Evolutionary conservation across 2,797 vertebrate genomes (phyloP), one percentile per base, ranked within the genome.

Genomic region (Cirrhinus molitorella): DNA sequence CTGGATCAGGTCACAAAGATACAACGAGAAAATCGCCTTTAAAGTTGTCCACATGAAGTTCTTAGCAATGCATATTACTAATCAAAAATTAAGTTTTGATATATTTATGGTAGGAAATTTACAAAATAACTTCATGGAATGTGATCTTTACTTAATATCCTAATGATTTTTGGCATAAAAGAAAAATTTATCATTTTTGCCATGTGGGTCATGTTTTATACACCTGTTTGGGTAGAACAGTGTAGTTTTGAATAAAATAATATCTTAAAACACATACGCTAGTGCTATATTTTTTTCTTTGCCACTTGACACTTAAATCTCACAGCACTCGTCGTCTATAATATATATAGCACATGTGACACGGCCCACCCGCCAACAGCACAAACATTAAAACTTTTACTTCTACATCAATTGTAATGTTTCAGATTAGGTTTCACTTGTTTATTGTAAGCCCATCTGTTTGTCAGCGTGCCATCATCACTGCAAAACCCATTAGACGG

Each of bases 361-460:
- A 0, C 23, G 53, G 71, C 45, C 45, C 45, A 21, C 47, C 25
- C 5, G 9, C 71, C 28, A 55, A 74, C 71, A 55, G 49, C 21
- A 16, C 51, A 16, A 74, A 57, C 49, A 14, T 40, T 37, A 55
- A 74, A 55, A 74, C 49, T 65, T 65, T 65, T 65, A 4, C 28
- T 28, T 63, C 28, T 34, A 31, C 8, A 1, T 70, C n/a, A 16
- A 8, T 21, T 43, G 59, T 43, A 71, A 77, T 53, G 45, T 74
- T 74, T 74, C 61, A 31, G 14, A 34, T 23, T 6, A 49, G 40
- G 10, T 71, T 31, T 51, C 6, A 55, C 19, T 73, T 80, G 83
- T 80, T 83, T 87, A 79, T 79, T 59, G 16, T 75, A 21, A 45
- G 49, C 55, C 74, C 86, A 85, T 83, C 85, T 88, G 85, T 85